A percentile compares a stretch with the other conserved stretches of the same genome.
Conservation (phyloP, 1,140 invertebrate genomes). For the Lordiphosa stackelbergi region DNA sequence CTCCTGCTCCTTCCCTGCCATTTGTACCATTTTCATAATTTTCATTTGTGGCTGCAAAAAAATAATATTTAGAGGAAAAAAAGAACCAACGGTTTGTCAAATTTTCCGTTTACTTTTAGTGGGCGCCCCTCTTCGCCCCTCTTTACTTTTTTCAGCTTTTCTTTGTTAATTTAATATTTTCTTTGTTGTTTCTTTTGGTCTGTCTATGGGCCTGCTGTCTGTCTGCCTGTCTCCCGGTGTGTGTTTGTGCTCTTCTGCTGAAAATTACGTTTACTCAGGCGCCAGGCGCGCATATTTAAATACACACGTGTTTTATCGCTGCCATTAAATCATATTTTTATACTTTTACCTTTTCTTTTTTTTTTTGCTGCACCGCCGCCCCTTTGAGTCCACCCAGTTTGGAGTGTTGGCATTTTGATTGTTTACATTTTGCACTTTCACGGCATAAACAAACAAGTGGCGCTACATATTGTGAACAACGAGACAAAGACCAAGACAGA, state of each 20-base stretch:
- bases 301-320: slow-evolving; percentile 77
- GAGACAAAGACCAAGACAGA: slow-evolving; percentile 20
- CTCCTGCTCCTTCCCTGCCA: slow-evolving; percentile 1
- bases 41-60: slow-evolving; percentile 36
- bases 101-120: slow-evolving; percentile 48
- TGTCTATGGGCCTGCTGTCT: slow-evolving; percentile 20
- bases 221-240: slow-evolving; percentile 34
- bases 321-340: slow-evolving; percentile 77
- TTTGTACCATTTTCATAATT: slow-evolving; percentile 63
- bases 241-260: slow-evolving; percentile 32
- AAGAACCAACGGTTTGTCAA: slow-evolving; percentile 51
- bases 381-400: slow-evolving; percentile 5
- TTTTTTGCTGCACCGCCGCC: slow-evolving; percentile 9
- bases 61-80: slow-evolving; percentile 10
- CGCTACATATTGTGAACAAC: slow-evolving; percentile 67
- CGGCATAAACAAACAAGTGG: slow-evolving; percentile 66
- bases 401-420: slow-evolving; percentile 64
- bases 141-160: slow-evolving; percentile 43
- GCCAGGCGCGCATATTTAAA: slow-evolving; percentile 76
- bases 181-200: slow-evolving; percentile 63
- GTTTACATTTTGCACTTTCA: slow-evolving; percentile 77
- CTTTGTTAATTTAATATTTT: slow-evolving; percentile 69
- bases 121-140: slow-evolving; percentile 23
- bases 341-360: slow-evolving; percentile 61
- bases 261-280: slow-evolving; percentile 77